These are phyloP conservation scores for Nothura maculosa DNA, from an alignment of 2,797 vertebrate genomes.

Conservation along the genomic window DNA sequence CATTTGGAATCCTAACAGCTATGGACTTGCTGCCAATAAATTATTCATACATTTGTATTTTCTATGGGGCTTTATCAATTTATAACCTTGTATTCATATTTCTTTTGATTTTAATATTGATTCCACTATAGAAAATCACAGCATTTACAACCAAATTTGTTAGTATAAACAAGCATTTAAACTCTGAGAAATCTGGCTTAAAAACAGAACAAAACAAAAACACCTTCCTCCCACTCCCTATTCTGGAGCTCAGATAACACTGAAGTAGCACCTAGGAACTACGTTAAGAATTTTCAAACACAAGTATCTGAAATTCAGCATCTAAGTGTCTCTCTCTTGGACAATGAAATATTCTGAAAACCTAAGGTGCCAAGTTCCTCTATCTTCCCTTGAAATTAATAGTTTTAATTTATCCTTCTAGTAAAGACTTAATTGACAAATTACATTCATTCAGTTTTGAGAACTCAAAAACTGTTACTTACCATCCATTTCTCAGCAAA, in stretches of 20 bases:
- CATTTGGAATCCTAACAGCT: conserved; percentile 23
- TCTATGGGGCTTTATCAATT: neutral
- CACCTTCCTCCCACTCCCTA: neutral
- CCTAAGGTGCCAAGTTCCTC: neutral
- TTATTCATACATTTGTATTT: conserved; percentile 15
- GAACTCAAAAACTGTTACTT: conserved; percentile 69
- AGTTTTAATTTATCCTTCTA: neutral
- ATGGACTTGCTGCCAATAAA: neutral
- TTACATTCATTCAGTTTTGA: neutral
- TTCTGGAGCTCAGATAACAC: neutral
- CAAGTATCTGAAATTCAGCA: neutral
- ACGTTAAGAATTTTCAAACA: neutral
- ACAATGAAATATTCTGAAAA: neutral
- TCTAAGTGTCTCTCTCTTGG: neutral
- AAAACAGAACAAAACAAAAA: neutral
- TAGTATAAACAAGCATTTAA: neutral
- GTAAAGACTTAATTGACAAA: neutral
- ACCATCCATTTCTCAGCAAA: conserved; percentile 91
- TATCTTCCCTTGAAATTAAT: neutral
- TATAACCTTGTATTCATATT: neutral
- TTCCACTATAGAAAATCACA: neutral
- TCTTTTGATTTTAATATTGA: neutral
- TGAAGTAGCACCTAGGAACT: neutral
- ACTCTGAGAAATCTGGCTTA: neutral
- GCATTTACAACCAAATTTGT: neutral